Conservation (phyloP, 2,888 invertebrate genomes). For the Sialis lutaria region DNA sequence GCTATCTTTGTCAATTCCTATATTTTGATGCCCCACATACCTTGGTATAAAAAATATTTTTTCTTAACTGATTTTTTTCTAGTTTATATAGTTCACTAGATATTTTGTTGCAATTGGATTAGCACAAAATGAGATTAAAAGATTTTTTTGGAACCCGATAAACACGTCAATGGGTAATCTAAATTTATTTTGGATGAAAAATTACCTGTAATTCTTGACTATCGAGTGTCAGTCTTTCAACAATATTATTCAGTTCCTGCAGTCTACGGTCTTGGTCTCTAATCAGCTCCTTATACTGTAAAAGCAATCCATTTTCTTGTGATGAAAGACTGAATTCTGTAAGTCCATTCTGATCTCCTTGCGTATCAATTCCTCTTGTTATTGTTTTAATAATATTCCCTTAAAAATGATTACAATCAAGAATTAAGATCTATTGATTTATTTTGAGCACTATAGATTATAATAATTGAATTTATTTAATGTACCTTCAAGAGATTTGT, state of each 20-base stretch:
- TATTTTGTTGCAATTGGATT: background rate
- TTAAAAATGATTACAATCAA: slow-evolving; percentile 11
- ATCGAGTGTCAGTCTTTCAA: slow-evolving; percentile 26
- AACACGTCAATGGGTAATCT: slow-evolving; percentile 4
- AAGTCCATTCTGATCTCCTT: slow-evolving; percentile 29
- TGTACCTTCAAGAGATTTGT: slow-evolving; percentile 60
- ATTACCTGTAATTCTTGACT: slow-evolving; percentile 25
- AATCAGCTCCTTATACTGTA: slow-evolving; percentile 80
- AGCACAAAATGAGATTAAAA: too few species aligned
- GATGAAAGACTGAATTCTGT: slow-evolving; percentile 30
- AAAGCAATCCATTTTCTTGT: slow-evolving; percentile 32
- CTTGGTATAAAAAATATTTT: too few species aligned
- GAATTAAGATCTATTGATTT: background rate
- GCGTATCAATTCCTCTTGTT: slow-evolving; percentile 20
- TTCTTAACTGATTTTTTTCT: too few species aligned
- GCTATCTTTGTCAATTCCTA: too few species aligned
- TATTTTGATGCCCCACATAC: too few species aligned
- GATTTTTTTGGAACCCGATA: slow-evolving; percentile 19
- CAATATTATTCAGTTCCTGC: slow-evolving; percentile 33
- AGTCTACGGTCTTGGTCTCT: slow-evolving; percentile 69
- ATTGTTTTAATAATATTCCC: slow-evolving; percentile 36
- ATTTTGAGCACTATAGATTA: slow-evolving; percentile 11
- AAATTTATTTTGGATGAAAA: background rate
- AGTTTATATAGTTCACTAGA: too few species aligned
- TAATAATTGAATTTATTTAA: background rate